Base-by-base conservation (phyloP, 2,113 vertebrate genomes). In the Microcebus griseorufus region DNA sequence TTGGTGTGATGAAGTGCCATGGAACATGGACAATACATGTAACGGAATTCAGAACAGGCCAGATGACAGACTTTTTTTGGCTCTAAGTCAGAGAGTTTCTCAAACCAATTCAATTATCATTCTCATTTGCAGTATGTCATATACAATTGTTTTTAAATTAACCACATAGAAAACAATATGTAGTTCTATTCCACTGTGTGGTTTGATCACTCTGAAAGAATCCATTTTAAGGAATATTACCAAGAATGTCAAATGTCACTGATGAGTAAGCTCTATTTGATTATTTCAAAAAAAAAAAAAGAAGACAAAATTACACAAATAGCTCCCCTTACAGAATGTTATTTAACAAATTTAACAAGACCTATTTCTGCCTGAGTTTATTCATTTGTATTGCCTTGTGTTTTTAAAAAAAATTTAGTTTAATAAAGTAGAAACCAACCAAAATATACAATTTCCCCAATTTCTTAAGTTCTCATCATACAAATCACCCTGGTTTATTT, bases 371-470 rank as follows among this genome's bases (percentile, higher is more conserved):
- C 39, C 39, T 78, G 67, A 80, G 75, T 86, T 82, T 95, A 55
- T 87, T 93, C 27, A 75, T 69, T 81, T 58, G 16, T 67, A 62
- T 51, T 91, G 62, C 16, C 32, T 39, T 94, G 82, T 91, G 16
- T 93, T 95, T 95, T 95, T 97, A 79, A 94, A 89, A 88, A 10
- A 88, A 79, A 83, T 87, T 96, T 97, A 95, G 95, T 86, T 92
- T 93, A 93, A 89, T 97, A 93, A 91, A 83, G 55, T 85, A 6
- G 51, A 94, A 96, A 89, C 12, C 12, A 86, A 93, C n/a, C 32
- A 69, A 82, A 93, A 85, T 51, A 89, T 75, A 89, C 93, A 88
- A 91, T 88, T 82, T 62, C 48, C 92, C 67, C 93, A 88, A 97
- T 95, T 95, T 85, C 73, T 95, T 96, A 89, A 85, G 42, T 89